Evolutionary conservation across 2,113 vertebrate species (phyloP), one percentile per base, ranked within the genome.

Genomic region (Oxyura jamaicensis): DNA sequence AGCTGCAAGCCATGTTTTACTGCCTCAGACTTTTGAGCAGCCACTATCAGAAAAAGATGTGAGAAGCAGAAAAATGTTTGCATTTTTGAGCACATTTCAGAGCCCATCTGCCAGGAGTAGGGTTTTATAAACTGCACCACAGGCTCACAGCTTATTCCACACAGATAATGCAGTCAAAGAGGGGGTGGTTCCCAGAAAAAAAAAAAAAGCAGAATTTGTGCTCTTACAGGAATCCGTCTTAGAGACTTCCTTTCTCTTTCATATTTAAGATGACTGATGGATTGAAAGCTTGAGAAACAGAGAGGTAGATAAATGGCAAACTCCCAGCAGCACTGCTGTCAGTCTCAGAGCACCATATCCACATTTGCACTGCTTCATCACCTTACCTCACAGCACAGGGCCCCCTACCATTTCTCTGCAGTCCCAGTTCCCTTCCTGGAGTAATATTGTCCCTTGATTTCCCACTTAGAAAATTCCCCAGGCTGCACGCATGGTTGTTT

Each of bases 101-200:
- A 55, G 26, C 22, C 48, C 8, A 5, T 15, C 28, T 1, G 2
- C 6, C 16, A 48, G 11, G n/a, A 76, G 12, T 1, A 16, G 28
- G 28, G 33, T 42, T 81, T 66, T 25, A 18, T 60, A 52, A 67
- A 33, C 16, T 53, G 55, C 33, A 48, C 62, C 42, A 14, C 28
- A 55, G 17, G 46, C 22, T 22, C 11, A 19, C n/a, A 63, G 39
- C 14, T 79, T 46, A 21, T 36, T 63, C n/a, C 46, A 22, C 56
- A 39, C 36, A 33, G 33, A 53, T 28, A 11, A 53, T 4, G 13
- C 65, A 62, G 31, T 6, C 36, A 53, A 60, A 33, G 31, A 48
- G 10, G 31, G 8, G 13, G 33, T 29, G 50, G 50, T 68, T 13
- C 35, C 59, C 46, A 41, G 20, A 50, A 52, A 73, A 59, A 50